Evolutionary conservation across 2,888 invertebrate species (phyloP).

Genomic region (Spisula solida): DNA sequence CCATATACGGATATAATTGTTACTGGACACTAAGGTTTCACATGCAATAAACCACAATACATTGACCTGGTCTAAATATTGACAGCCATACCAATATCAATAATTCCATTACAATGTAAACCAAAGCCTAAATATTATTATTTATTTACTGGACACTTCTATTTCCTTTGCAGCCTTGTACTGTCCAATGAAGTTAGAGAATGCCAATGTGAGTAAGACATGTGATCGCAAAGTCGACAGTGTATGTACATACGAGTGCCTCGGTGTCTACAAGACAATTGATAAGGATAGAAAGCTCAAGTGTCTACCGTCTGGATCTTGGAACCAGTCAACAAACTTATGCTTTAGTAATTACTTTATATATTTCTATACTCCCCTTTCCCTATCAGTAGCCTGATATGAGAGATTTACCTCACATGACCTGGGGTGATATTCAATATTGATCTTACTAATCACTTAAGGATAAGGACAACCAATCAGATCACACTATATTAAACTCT

Average conservation of each 20-base stretch:
- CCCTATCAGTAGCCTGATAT: not conserved
- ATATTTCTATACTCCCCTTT: not conserved
- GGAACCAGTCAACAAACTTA: not conserved
- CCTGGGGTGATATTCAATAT: too few relatives aligned
- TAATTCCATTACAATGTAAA: too few relatives aligned
- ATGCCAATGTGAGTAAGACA: not conserved
- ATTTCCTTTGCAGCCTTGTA: not conserved
- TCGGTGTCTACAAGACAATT: not conserved
- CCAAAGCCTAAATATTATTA: too few relatives aligned
- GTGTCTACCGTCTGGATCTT: not conserved
- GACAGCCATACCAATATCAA: too few relatives aligned
- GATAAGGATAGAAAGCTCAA: not conserved
- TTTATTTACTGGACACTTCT: too few relatives aligned
- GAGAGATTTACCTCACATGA: not conserved
- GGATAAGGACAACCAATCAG: too few relatives aligned
- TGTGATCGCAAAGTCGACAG: not conserved
- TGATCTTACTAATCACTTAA: too few relatives aligned
- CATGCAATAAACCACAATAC: too few relatives aligned
- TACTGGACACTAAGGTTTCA: too few relatives aligned
- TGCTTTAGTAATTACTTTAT: not conserved
- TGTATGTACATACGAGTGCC: not conserved
- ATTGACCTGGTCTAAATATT: too few relatives aligned
- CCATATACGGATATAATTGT: too few relatives aligned
- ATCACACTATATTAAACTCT: too few relatives aligned
- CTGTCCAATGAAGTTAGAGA: not conserved